phyloP scores from a whole-genome alignment of 2,888 invertebrate genomes.

The Meta bourneti region DNA sequence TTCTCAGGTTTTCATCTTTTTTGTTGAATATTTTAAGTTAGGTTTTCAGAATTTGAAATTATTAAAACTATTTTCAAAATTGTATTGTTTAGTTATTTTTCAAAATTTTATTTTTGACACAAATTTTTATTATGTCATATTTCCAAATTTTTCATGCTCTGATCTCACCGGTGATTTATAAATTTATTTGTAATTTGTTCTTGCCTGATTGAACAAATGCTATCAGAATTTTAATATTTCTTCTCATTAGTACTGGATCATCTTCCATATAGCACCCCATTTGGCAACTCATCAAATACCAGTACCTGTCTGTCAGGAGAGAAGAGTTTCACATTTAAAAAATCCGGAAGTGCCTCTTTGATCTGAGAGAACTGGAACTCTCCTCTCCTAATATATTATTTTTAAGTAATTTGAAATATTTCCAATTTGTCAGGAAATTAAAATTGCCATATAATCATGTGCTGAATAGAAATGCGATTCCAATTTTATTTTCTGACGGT shows the following conservation, averaged over 20 bases:
- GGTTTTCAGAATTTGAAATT: background rate
- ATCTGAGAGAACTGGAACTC: conserved; percentile 55
- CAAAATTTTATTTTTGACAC: background rate
- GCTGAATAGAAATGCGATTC: conserved; percentile 36
- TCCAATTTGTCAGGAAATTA: conserved; percentile 39
- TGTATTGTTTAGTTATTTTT: conserved; percentile 2
- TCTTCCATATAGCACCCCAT: conserved; percentile 42
- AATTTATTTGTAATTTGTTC: conserved; percentile 39
- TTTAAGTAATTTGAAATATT: conserved; percentile 53
- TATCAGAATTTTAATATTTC: background rate
- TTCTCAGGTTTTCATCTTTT: conserved; percentile 17
- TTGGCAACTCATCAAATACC: conserved; percentile 53
- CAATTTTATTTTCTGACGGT: conserved; percentile 21
- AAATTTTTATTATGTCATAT: background rate
- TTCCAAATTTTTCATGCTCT: conserved; percentile 16
- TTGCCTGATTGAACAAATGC: conserved; percentile 26
- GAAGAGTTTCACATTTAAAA: conserved; percentile 66
- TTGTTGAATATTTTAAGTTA: conserved; percentile 25
- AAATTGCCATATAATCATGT: conserved; percentile 39
- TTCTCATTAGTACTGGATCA: conserved; percentile 43
- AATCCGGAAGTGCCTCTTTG: conserved; percentile 67
- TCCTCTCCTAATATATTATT: conserved; percentile 56
- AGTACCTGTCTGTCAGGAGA: conserved; percentile 66
- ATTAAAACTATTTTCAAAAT: background rate
- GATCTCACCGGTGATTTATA: conserved; percentile 2